These are phyloP conservation scores for Hozukius guyotensis DNA, from an alignment of 2,797 vertebrate species.

Conservation along the genomic window DNA sequence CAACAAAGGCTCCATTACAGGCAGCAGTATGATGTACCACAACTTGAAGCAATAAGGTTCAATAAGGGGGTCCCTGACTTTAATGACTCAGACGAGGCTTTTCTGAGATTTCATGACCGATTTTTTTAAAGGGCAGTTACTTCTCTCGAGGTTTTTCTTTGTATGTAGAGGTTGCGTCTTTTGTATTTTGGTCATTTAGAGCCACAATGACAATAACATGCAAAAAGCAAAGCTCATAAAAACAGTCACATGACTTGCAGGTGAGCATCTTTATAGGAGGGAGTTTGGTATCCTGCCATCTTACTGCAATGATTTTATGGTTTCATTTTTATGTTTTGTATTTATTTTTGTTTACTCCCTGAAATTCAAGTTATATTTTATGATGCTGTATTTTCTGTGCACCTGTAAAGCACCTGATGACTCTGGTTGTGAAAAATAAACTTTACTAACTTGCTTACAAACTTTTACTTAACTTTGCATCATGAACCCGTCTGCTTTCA, in stretches of 20 bases:
- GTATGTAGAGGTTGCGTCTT: not conserved
- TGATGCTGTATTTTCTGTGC: not conserved
- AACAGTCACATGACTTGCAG: not conserved
- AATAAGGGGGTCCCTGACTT: no score
- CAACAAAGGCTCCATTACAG: not conserved
- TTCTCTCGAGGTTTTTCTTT: not conserved
- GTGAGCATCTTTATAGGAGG: not conserved
- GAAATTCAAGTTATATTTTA: not conserved
- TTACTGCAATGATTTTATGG: not conserved
- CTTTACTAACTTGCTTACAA: not conserved
- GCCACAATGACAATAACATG: not conserved
- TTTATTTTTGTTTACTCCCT: not conserved
- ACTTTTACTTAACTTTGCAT: not conserved
- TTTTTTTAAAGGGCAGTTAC: not conserved
- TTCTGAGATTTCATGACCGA: not conserved
- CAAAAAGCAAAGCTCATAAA: conserved; percentile 1
- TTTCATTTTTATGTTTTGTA: not conserved
- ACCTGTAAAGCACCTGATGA: not conserved
- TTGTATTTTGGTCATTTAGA: not conserved
- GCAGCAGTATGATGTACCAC: no score
- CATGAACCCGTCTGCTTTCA: not conserved
- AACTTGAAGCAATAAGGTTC: no score
- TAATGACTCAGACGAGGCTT: not conserved
- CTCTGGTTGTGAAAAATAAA: not conserved
- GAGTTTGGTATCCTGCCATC: not conserved